Base-by-base conservation (phyloP, 2,888 invertebrate genomes). In the Amphipoea oculea region DNA sequence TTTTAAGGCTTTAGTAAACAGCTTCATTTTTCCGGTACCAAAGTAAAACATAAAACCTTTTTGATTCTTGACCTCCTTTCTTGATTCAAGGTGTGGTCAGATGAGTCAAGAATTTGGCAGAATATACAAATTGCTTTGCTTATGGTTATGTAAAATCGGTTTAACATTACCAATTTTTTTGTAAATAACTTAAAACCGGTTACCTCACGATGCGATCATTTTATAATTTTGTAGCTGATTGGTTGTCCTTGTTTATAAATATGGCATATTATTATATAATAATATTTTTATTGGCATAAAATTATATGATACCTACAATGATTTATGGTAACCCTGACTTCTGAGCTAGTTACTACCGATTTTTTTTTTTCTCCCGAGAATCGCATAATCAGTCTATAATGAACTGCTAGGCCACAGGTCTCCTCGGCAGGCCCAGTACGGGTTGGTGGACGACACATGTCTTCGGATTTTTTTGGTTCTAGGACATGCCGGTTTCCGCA, bases 71-170 rank as follows among this genome's bases (percentile, higher is more conserved):
- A 45, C 60, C 83, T 66, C 36, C 36, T 70, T 77, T 60, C 45
- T 72, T 78, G 20, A 42, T 14, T 51, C 11, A 69, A 84, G 84
- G 62, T 73, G 72, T 73, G 84, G 72, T 69, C 42, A 65, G n/a
- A 71, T 79, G 73, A 83, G 71, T 83, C 71, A 84, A 11, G 14
- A 84, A 63, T 62, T 71, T 60, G 69, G 40, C 36, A 54, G 57
- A 73, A 60, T 23, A 78, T n/a, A 48, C 48, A 45, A 29, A 29
- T 29, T 45, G 14, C 54, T 63, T 63, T 63, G 23, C 54, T 2
- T 62, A 62, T 6, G 29, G 23, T 74, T 82, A 75, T 40, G 62
- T 75, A 48, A 80, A 57, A 63, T 68, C 17, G 0, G 40, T 40
- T 57, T 48, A 45, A 17, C 40, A 17, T 48, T 40, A 68, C 17